Evolutionary conservation across 2,888 invertebrate genomes (phyloP), one percentile per base, ranked within the genome.

Genomic region (Xanthorhoe spadicearia): DNA sequence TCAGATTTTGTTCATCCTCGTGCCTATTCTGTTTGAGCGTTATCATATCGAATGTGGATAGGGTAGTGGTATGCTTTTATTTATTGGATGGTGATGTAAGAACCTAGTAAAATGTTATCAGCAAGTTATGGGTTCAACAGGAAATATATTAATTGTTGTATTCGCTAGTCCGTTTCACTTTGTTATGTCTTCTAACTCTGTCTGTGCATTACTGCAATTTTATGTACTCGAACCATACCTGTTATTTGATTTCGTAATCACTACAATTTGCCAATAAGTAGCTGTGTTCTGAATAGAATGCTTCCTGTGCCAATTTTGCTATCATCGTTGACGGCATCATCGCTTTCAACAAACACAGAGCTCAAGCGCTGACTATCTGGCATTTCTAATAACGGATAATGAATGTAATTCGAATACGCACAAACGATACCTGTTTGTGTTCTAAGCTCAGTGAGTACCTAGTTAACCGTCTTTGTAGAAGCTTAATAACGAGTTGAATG

Each of bases 1-100:
- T 67, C 64, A 64, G 77, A 70, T 74, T 60, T 56, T 69, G 61
- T 58, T 74, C 76, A 80, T 81, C 76, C 79, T 79, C 77, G 74
- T 81, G 58, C 28, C 53, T 50, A 62, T 64, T 66, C 64, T 77
- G 79, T 79, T 74, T 71, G 73, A 75, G 75, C 75, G 76, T 81
- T 81, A 81, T 81, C 78, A 74, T 62, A 48, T 48, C 54, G 50
- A 59, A 17, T 18, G 35, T 59, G 35, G n/a, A 51, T 59, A 10
- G 58, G 13, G 38, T 59, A 51, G 35, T 51, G 17, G 58, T 32
- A 56, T 50, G 38, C 9, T 51, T 55, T 4, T 55, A 49, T 52
- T 61, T 49, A 23, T 13, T 55, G 56, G 55, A 51, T 56, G 56
- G 35, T 55, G 55, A 64, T 64, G 55, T 65, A 56, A 60, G 65